Evolutionary conservation across 2,797 vertebrate species (phyloP).

Genomic region (Argentina silus): DNA sequence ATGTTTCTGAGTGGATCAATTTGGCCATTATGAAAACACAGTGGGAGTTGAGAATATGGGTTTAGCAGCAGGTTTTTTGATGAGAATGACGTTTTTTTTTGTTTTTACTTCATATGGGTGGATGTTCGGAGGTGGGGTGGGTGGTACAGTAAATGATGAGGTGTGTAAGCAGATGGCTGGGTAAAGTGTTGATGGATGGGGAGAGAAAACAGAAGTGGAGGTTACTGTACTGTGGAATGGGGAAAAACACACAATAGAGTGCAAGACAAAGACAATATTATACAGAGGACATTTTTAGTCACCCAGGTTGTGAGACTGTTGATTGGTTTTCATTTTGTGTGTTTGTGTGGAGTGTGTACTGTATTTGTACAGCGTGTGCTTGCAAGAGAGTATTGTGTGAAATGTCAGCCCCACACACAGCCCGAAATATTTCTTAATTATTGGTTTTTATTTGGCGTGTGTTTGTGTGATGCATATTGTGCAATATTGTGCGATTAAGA

Average conservation of each 20-base stretch:
- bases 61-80: conserved; percentile 51
- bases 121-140: conserved; percentile 3
- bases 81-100: conserved; percentile 36
- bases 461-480: no score
- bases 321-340: not conserved
- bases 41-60: conserved; percentile 39
- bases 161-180: conserved; percentile 62
- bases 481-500: no score
- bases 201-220: conserved; percentile 45
- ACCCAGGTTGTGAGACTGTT: conserved; percentile 5
- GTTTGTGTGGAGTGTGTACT: not conserved
- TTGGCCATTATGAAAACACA: conserved; percentile 40
- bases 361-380: no score
- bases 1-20: conserved; percentile 51
- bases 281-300: not conserved
- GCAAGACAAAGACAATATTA: conserved; percentile 13
- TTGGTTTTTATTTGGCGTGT: no score
- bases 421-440: no score
- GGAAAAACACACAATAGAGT: conserved; percentile 7
- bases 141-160: conserved; percentile 30
- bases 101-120: conserved; percentile 21
- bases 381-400: no score
- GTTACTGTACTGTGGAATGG: not conserved
- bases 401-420: no score
- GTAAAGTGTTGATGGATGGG: conserved; percentile 56